Evolutionary conservation across 2,888 invertebrate genomes (phyloP).

Genomic region (Pachliopta kotzebuea): DNA sequence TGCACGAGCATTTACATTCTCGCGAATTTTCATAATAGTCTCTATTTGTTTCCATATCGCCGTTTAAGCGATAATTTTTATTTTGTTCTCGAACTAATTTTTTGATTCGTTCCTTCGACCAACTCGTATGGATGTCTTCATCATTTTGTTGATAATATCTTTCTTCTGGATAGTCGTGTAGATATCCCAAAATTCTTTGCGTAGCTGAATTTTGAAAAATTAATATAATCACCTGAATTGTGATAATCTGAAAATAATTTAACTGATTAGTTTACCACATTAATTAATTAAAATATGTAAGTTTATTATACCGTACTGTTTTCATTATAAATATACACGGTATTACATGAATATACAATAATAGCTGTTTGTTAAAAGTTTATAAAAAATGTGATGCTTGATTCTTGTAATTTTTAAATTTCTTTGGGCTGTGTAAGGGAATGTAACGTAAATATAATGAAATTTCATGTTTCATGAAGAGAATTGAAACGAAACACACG

Average conservation of each 20-base stretch:
- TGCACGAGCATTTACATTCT: conserved; percentile 39
- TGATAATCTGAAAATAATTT: conserved; percentile 32
- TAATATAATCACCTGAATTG: conserved; percentile 22
- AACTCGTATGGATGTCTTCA: conserved; percentile 14
- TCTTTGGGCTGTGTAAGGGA: neutral
- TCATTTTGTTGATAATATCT: conserved; percentile 10
- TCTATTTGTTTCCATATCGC: conserved; percentile 20
- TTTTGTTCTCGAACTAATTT: conserved; percentile 18
- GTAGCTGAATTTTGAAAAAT: conserved; percentile 17
- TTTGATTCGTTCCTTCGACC: conserved; percentile 18
- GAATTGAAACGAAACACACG: neutral
- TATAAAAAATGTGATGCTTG: no score
- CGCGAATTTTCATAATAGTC: conserved; percentile 37
- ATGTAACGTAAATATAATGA: neutral
- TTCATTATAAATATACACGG: neutral
- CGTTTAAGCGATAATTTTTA: conserved; percentile 7
- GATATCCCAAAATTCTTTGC: conserved; percentile 14
- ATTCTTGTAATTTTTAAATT: no score
- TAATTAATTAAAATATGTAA: neutral
- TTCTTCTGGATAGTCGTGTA: conserved; percentile 14
- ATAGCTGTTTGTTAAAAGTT: neutral
- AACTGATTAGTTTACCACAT: conserved; percentile 10
- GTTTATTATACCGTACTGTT: neutral
- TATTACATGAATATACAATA: neutral
- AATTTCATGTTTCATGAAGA: neutral